A percentile compares a stretch with the other conserved stretches of the same genome.
Conservation (phyloP, 2,113 vertebrate species). For the Hemichromis elongatus region DNA sequence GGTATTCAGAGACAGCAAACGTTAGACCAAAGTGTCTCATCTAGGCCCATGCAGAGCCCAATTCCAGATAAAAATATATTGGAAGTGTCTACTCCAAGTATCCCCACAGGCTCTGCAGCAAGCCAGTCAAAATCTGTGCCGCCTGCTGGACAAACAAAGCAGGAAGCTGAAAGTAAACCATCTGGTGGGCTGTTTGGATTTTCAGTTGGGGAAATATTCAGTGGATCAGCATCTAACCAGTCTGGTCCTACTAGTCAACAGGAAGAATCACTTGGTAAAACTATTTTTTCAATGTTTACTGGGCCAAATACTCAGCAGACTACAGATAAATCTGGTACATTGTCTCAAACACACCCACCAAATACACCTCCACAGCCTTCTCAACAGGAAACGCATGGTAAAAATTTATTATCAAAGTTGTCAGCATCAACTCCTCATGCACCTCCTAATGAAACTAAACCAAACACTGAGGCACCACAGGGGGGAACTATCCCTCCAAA, state of each 20-base stretch:
- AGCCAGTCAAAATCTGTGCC: constrained; percentile 35
- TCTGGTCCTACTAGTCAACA: constrained; percentile 28
- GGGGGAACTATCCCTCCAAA: constrained; percentile 50
- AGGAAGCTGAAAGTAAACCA: constrained; percentile 59
- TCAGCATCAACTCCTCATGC: constrained; percentile 34
- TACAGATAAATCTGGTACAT: constrained; percentile 25
- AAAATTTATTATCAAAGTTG: constrained; percentile 63
- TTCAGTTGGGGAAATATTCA: constrained; percentile 73
- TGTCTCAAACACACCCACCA: constrained; percentile 6
- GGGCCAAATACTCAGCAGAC: constrained; percentile 46
- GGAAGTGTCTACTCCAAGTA: constrained; percentile 28
- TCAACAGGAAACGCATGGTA: constrained; percentile 50
- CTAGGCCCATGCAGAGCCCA: constrained; percentile 14
- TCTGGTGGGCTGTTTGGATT: constrained; percentile 73
- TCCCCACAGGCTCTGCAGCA: not conserved
- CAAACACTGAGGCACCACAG: constrained; percentile 28
- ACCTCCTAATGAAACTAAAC: constrained; percentile 38
- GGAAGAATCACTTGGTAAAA: constrained; percentile 64
- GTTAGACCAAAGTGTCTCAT: constrained; percentile 29
- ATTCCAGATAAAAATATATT: constrained; percentile 46
- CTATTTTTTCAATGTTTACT: constrained; percentile 66
- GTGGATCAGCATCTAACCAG: constrained; percentile 39
- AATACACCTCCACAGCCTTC: constrained; percentile 28
- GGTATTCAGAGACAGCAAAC: constrained; percentile 62
- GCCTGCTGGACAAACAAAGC: constrained; percentile 54